A percentile compares a stretch with the other conserved stretches of the same genome.
Evolutionary conservation across 2,888 invertebrate species (phyloP).

Genomic region (Torymus aiolomorphi): DNA sequence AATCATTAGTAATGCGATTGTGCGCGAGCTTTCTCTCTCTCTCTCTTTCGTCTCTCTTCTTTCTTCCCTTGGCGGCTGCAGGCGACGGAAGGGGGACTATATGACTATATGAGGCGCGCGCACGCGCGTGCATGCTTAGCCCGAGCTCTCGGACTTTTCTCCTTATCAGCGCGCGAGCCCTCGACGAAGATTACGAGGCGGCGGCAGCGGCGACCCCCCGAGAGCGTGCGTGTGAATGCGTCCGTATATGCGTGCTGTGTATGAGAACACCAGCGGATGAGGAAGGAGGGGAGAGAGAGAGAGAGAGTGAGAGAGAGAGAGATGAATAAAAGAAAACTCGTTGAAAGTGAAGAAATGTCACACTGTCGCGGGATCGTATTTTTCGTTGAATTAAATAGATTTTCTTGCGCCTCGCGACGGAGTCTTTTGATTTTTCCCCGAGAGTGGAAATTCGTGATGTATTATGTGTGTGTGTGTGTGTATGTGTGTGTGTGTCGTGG

Average conservation of each 20-base stretch:
- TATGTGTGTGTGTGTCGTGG: no score
- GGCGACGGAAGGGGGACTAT: no score
- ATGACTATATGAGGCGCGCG: no score
- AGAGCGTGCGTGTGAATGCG: no score
- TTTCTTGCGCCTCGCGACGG: background rate
- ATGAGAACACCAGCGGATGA: no score
- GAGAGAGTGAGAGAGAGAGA: background rate
- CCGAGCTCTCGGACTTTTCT: background rate
- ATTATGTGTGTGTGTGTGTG: no score
- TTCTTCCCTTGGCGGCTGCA: no score
- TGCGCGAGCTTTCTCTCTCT: slow-evolving; percentile 46
- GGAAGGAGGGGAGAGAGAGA: no score
- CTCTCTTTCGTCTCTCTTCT: background rate
- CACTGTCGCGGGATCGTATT: slow-evolving; percentile 21
- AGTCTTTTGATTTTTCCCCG: slow-evolving; percentile 23
- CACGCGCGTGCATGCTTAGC: slow-evolving; percentile 15
- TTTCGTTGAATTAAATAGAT: slow-evolving; percentile 46
- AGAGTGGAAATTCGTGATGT: background rate
- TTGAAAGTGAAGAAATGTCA: slow-evolving; percentile 45
- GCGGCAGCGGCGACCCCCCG: no score
- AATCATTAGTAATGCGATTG: slow-evolving; percentile 73
- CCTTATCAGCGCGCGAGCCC: slow-evolving; percentile 37
- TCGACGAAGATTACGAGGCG: slow-evolving; percentile 18
- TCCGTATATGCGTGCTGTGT: no score
- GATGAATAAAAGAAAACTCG: slow-evolving; percentile 57